Percentiles rank a stretch among this genome's conserved stretches.
These are phyloP conservation scores for Gallinago undulata DNA, from an alignment of 2,113 vertebrate genomes.

Conservation along the genomic window DNA sequence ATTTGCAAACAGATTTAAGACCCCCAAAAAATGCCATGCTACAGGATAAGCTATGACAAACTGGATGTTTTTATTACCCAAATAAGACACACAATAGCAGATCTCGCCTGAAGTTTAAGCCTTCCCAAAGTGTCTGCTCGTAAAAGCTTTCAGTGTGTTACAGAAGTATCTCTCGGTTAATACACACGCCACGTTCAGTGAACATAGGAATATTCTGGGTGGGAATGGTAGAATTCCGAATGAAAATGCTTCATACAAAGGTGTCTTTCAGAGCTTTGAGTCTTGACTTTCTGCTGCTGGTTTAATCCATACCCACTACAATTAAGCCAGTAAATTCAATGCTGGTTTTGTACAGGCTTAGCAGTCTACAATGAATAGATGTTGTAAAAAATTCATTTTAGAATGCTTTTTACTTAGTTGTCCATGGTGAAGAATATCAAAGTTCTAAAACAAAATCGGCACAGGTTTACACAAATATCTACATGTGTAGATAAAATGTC, in stretches of 20 bases:
- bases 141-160: background rate
- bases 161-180: background rate
- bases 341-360: background rate
- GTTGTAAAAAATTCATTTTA: background rate
- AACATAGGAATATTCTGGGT: background rate
- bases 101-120: background rate
- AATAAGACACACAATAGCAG: background rate
- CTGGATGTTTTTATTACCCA: background rate
- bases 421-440: background rate
- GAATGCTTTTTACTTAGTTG: background rate
- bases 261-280: conserved; percentile 22
- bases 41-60: background rate
- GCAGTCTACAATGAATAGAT: background rate
- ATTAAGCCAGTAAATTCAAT: background rate
- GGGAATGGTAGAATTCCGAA: background rate
- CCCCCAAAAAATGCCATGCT: background rate
- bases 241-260: background rate
- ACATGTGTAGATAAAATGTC: background rate
- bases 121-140: background rate
- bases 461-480: background rate
- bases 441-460: background rate
- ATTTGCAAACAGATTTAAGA: background rate
- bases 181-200: fast-evolving
- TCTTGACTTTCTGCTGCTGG: background rate
- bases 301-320: conserved; percentile 35